Base-by-base conservation (phyloP, 2,888 invertebrate species). In the Branchinecta sandiegonensis region DNA sequence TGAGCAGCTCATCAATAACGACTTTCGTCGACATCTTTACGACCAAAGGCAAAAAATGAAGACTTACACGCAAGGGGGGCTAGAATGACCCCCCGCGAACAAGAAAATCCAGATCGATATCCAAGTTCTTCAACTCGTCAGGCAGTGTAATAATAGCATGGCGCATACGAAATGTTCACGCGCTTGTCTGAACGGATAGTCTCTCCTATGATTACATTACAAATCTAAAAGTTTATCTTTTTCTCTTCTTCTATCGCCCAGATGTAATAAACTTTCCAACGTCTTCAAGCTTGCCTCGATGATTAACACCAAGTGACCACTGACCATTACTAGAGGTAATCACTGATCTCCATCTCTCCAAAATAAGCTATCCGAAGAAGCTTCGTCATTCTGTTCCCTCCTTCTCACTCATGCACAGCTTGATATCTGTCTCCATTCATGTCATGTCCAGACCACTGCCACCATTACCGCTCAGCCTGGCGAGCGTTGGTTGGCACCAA, bases 371-470 rank as follows among this genome's bases (percentile, higher is more conserved):
- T 37, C 6, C 6, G 6, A 37, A 37, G 37, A 37, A 37, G 37
- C 37, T 37, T 37, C 37, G 6, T 37, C 37, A 37, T 37, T 37
- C 6, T 37, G 37, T 37, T 37, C 37, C 37, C 37, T 37, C 37
- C 37, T 37, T 37, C 37, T 37, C 37, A 5, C 37, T 37, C 37
- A 37, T 37, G 37, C 37, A 37, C 37, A 37, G 37, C 14, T 17
- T 56, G 17, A 56, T n/a, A 56, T 56, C 56, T 56, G 17, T 56
- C 56, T 56, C 56, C 17, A 56, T 56, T 56, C 56, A 56, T 56
- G 56, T 56, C 56, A 56, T 8, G n/a, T 56, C 17, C 56, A 56
- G 56, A 56, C 56, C 56, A 2, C 56, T 56, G 17, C 17, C 10
- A 17, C 56, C 17, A 17, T 14, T 56, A 56, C 14, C 17, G 56